Conservation (phyloP, 2,797 vertebrate genomes). For the Syngnathus rostellatus region DNA sequence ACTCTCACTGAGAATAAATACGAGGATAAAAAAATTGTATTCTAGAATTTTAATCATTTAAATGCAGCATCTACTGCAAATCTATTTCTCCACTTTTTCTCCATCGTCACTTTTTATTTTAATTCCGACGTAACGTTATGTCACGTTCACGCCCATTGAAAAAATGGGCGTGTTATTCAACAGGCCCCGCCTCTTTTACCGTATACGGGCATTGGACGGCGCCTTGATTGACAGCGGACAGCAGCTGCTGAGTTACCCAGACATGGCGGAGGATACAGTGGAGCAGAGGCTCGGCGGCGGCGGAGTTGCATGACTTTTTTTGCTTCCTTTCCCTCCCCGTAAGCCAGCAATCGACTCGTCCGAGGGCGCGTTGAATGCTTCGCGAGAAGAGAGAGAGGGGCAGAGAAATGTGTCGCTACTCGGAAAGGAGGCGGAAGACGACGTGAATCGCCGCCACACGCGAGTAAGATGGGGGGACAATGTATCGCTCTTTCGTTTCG, state of each 20-base stretch:
- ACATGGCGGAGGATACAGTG: constrained; percentile 78
- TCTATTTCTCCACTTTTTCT: background rate
- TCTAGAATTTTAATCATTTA: too few relatives aligned
- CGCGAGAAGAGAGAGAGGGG: constrained; percentile 17
- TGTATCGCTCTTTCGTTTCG: constrained; percentile 74
- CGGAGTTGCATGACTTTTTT: constrained; percentile 71
- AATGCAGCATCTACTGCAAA: too few relatives aligned
- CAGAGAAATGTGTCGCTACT: constrained; percentile 39
- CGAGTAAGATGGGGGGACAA: constrained; percentile 67
- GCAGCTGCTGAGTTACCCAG: constrained; percentile 78
- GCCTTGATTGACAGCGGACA: constrained; percentile 75
- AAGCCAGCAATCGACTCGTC: constrained; percentile 42
- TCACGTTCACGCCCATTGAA: constrained; percentile 60
- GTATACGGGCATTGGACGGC: constrained; percentile 60
- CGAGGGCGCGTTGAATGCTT: constrained; percentile 43
- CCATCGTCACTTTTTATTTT: constrained; percentile 40
- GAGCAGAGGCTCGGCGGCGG: constrained; percentile 58
- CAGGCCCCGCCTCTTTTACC: constrained; percentile 59
- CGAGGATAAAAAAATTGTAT: too few relatives aligned
- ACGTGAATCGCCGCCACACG: constrained; percentile 50
- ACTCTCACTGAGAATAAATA: too few relatives aligned
- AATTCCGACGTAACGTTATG: constrained; percentile 46
- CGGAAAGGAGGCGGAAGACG: constrained; percentile 36
- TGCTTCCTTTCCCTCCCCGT: background rate
- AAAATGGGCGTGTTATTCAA: constrained; percentile 51